Conservation (phyloP, 2,888 invertebrate species). For the Rhingia campestris region DNA sequence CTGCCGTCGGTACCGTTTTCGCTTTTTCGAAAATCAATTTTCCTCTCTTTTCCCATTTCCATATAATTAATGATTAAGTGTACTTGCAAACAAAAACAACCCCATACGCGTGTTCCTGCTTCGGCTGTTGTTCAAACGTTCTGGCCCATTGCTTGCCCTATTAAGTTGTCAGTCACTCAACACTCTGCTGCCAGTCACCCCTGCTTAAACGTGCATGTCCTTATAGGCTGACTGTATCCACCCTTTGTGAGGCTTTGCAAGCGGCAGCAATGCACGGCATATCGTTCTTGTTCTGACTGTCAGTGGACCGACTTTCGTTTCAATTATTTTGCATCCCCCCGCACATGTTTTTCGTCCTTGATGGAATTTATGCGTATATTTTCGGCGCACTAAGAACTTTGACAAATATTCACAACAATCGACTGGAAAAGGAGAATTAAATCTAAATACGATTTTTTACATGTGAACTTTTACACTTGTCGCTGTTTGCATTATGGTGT, state of each 20-base stretch:
- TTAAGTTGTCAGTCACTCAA: slow-evolving; percentile 74
- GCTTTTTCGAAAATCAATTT: slow-evolving; percentile 56
- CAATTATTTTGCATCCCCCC: slow-evolving; percentile 65
- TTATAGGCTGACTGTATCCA: slow-evolving; percentile 25
- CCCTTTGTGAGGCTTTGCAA: slow-evolving; percentile 47
- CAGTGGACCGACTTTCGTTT: slow-evolving; percentile 29
- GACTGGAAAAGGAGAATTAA: slow-evolving; percentile 61
- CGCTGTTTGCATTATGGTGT: slow-evolving; percentile 15
- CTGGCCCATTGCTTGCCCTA: slow-evolving; percentile 73
- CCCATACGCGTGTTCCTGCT: slow-evolving; percentile 64
- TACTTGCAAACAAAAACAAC: slow-evolving; percentile 64
- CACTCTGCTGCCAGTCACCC: slow-evolving; percentile 58
- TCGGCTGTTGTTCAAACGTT: slow-evolving; percentile 55
- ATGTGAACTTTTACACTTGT: slow-evolving; percentile 71
- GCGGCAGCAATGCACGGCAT: slow-evolving; percentile 60
- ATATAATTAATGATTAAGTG: slow-evolving; percentile 66
- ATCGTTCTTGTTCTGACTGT: slow-evolving; percentile 42
- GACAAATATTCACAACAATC: slow-evolving; percentile 66
- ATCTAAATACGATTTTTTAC: slow-evolving; percentile 46
- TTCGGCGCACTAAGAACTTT: slow-evolving; percentile 52
- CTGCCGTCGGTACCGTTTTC: slow-evolving; percentile 1
- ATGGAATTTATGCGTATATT: slow-evolving; percentile 41
- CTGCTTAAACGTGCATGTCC: slow-evolving; percentile 47
- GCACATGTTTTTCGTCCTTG: slow-evolving; percentile 19
- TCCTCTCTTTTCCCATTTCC: slow-evolving; percentile 32